Evolutionary conservation across 30 jellyfish, hydroid and myxozoan species (phyloP).

Genomic region (Calvadosia cruxmelitensis): DNA sequence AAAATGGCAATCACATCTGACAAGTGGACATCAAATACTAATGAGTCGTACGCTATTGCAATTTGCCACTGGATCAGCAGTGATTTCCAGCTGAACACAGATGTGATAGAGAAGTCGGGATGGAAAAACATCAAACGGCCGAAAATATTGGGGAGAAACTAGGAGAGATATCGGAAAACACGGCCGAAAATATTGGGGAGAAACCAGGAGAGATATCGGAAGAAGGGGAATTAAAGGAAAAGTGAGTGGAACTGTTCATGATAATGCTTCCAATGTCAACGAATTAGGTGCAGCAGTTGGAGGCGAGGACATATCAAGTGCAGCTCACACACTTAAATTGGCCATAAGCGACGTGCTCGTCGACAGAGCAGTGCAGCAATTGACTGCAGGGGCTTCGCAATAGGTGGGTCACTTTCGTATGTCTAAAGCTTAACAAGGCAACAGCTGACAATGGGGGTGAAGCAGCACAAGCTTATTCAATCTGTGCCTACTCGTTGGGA

Average conservation of each 20-base stretch:
- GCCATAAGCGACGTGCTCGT: slow-evolving; percentile 38
- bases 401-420: slow-evolving; percentile 9
- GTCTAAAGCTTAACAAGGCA: no score
- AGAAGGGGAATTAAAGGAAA: slow-evolving; percentile 33
- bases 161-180: slow-evolving; percentile 4
- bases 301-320: slow-evolving; percentile 29
- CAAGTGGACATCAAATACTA: slow-evolving; percentile 34
- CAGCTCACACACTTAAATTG: slow-evolving; percentile 28
- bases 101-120: slow-evolving; percentile 26
- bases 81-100: slow-evolving; percentile 26
- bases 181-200: slow-evolving; percentile 35
- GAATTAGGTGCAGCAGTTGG: slow-evolving; percentile 28
- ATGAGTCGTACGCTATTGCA: slow-evolving; percentile 33
- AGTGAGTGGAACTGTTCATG: slow-evolving; percentile 24
- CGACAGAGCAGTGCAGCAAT: slow-evolving; percentile 11
- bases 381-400: not conserved
- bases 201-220: slow-evolving; percentile 7
- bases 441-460: no score
- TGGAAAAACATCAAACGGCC: slow-evolving; percentile 16
- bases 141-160: slow-evolving; percentile 21
- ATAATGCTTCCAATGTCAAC: slow-evolving; percentile 25
- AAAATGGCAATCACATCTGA: slow-evolving; percentile 32
- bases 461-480: slow-evolving; percentile 22
- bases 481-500: slow-evolving; percentile 36
- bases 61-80: slow-evolving; percentile 23